Base-by-base conservation (phyloP, 2,797 vertebrate genomes). In the Sebastes paucispinis region DNA sequence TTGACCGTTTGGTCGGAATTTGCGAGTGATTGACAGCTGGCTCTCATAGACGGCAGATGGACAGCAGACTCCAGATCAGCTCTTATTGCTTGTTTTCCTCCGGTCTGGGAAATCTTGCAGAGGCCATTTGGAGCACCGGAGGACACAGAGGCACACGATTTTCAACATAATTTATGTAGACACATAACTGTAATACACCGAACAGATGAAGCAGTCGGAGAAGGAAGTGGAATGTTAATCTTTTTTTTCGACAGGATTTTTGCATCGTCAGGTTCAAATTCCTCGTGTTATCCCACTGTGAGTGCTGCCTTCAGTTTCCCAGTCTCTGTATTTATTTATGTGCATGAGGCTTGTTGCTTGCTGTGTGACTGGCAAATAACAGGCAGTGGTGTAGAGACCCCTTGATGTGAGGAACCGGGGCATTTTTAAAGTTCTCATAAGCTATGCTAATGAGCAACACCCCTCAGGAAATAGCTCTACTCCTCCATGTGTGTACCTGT, bases 371-470 rank as follows among this genome's bases (percentile, higher is more conserved):
- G 62, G 58, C 16, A 20, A 84, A 73, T 77, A 83, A 79, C 39
- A 82, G 70, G 69, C 74, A 76, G 77, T 16, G 13, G 62, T 27
- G 55, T 8, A 77, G 71, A 71, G 71, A 79, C 55, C 70, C 69
- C 81, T 75, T 80, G 70, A 86, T 68, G 83, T 60, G 88, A 89
- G 75, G 14, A 74, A 69, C 65, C 11, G 27, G 64, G 62, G 31
- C 70, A 59, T 75, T 81, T 80, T 79, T 50, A 75, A 86, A 72
- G 74, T 47, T 54, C 70, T 84, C 66, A 54, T 84, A 68, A 81
- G 81, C 47, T 78, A 73, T 78, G 60, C 77, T 87, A 88, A 91
- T 87, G 67, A 91, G 73, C 31, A 54, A 62, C 66, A 73, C 69
- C 69, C 70, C 77, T 47, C 57, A 82, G 73, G 84, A 88, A 80